A percentile compares a stretch with the other conserved stretches of the same genome.
These are phyloP conservation scores for Philotrypesis tridentata DNA, from an alignment of 1,140 invertebrate genomes.

Conservation along the genomic window DNA sequence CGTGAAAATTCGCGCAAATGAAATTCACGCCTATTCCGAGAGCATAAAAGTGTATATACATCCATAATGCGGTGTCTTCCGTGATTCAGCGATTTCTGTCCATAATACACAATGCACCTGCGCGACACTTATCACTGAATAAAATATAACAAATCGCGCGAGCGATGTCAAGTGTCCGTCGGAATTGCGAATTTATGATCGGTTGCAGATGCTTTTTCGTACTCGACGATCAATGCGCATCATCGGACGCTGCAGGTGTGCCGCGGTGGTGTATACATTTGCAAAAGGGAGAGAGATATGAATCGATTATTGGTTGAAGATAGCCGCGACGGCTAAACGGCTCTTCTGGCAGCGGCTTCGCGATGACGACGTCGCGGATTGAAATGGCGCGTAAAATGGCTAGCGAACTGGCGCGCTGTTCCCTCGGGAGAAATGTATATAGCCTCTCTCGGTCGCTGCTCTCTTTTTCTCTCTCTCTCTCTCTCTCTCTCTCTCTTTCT, in stretches of 20 bases:
- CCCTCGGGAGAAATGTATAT: conserved; percentile 64
- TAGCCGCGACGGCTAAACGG: conserved; percentile 15
- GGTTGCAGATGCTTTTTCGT: no score
- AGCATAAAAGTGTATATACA: background rate
- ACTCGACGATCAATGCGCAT: background rate
- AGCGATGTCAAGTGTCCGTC: no score
- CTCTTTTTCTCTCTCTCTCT: no score
- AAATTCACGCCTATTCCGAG: conserved; percentile 33
- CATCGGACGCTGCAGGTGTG: background rate
- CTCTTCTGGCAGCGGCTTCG: background rate
- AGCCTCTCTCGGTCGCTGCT: conserved; percentile 4
- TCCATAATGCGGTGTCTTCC: background rate
- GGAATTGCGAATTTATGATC: no score
- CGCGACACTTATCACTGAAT: background rate
- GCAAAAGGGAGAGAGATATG: background rate
- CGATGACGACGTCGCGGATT: conserved; percentile 62
- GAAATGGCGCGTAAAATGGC: conserved; percentile 67
- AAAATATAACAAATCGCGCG: background rate
- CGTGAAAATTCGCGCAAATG: conserved; percentile 13
- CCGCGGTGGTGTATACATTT: background rate
- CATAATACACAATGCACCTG: background rate
- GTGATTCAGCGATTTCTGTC: background rate
- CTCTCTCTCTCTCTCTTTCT: no score
- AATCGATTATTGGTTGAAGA: conserved; percentile 25
- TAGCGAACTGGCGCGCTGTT: conserved; percentile 55